Conservation (phyloP, 2,797 vertebrate genomes). For the Sparidentex hasta region DNA sequence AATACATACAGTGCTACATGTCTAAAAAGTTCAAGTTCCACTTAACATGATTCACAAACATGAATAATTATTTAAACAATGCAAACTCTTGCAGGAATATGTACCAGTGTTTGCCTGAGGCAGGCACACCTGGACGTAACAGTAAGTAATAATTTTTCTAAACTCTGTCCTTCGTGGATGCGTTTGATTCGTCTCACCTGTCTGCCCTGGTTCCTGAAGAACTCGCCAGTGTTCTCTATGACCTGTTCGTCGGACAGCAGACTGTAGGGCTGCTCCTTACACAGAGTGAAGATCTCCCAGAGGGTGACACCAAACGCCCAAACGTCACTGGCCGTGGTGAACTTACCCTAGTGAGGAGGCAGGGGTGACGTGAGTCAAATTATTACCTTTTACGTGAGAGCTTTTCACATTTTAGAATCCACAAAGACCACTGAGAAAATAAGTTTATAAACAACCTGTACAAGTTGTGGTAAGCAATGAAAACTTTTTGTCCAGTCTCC, state of each 20-base stretch:
- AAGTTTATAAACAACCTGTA: too few relatives aligned
- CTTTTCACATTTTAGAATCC: neutral
- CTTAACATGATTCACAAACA: neutral
- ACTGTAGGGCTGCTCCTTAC: conserved; percentile 95
- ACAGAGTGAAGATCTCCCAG: conserved; percentile 97
- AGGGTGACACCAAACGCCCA: conserved; percentile 97
- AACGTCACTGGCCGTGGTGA: conserved; percentile 96
- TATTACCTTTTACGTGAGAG: neutral
- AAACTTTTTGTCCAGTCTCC: too few relatives aligned
- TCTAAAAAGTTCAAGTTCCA: neutral
- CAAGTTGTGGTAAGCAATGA: too few relatives aligned
- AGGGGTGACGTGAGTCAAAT: neutral
- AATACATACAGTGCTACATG: too few relatives aligned
- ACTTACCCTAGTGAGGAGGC: conserved; percentile 90
- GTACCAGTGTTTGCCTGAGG: neutral
- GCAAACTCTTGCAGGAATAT: too few relatives aligned
- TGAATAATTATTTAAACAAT: neutral
- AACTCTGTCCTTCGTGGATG: neutral
- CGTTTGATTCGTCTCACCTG: conserved; percentile 86
- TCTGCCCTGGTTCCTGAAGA: conserved; percentile 96
- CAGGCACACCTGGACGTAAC: neutral
- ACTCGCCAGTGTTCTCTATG: conserved; percentile 98
- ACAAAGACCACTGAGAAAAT: neutral
- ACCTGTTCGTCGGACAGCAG: conserved; percentile 97
- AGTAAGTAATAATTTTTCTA: neutral